These are phyloP conservation scores for Phaedon cochleariae DNA, from an alignment of 2,888 invertebrate genomes.

Conservation along the genomic window DNA sequence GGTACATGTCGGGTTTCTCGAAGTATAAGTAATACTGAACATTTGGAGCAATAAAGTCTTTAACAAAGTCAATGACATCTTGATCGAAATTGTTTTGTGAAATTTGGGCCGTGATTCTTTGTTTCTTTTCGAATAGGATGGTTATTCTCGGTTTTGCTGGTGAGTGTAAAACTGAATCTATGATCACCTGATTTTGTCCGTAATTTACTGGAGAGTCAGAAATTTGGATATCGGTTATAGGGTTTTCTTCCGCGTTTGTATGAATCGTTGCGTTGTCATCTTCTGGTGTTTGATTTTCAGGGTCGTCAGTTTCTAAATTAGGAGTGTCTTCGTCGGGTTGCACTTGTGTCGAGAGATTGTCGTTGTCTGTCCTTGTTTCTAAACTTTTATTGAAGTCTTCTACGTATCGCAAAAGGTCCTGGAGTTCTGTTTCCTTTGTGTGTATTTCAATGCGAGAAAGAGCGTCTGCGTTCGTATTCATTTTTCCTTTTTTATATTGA, in stretches of 20 bases:
- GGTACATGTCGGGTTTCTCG: neutral
- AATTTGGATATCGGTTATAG: neutral
- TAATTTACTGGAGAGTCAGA: neutral
- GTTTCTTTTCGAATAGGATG: neutral
- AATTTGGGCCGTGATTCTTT: neutral
- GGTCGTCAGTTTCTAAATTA: neutral
- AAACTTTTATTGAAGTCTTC: neutral
- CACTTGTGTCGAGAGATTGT: neutral
- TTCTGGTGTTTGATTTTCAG: neutral
- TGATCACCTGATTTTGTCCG: neutral
- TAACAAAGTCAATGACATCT: neutral
- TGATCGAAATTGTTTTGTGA: neutral
- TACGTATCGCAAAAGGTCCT: neutral
- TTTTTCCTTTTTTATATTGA: conserved; percentile 1
- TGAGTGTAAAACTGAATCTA: neutral
- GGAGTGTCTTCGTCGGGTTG: neutral
- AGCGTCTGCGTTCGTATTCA: conserved; percentile 18
- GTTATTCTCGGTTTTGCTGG: neutral
- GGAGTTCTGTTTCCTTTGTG: neutral
- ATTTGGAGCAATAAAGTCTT: neutral
- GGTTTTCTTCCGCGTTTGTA: neutral
- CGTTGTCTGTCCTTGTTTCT: neutral
- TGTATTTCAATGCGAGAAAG: conserved; percentile 16
- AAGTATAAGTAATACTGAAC: neutral
- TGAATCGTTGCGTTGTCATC: neutral